phyloP scores from a whole-genome alignment of 1,140 invertebrate species.

The Megalopta genalis region DNA sequence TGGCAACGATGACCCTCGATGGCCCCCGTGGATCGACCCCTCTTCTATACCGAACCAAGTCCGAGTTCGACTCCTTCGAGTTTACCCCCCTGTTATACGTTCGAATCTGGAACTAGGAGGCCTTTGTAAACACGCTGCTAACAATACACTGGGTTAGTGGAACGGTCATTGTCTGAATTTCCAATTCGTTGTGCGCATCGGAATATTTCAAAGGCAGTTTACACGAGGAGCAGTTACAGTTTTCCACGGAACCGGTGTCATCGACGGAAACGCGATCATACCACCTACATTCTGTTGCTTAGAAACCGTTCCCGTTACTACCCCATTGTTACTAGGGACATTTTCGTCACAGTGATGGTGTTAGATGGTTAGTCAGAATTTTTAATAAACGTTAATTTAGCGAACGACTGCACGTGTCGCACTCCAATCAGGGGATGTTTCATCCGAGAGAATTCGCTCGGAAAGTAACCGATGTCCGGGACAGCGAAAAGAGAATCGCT shows the following conservation, averaged over 20 bases:
- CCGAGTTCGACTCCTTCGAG: too few relatives aligned
- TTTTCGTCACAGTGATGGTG: too few relatives aligned
- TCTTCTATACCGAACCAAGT: not conserved
- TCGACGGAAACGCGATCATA: too few relatives aligned
- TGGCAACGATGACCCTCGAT: slow-evolving; percentile 66
- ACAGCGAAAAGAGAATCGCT: slow-evolving; percentile 32
- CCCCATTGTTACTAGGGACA: too few relatives aligned
- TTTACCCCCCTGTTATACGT: not conserved
- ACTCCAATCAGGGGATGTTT: not conserved
- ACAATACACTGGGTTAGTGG: not conserved
- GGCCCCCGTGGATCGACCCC: slow-evolving; percentile 47
- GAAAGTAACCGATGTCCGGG: slow-evolving; percentile 22
- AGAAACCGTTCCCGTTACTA: too few relatives aligned
- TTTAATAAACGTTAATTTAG: slow-evolving; percentile 7
- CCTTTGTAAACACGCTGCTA: not conserved
- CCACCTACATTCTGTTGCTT: too few relatives aligned
- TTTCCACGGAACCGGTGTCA: not conserved
- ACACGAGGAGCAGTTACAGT: not conserved
- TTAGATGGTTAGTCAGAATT: too few relatives aligned
- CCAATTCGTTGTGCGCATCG: not conserved
- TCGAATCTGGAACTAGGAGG: slow-evolving; percentile 4
- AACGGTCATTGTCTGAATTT: slow-evolving; percentile 1
- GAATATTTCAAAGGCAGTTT: not conserved
- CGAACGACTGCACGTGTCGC: not conserved
- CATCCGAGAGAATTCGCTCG: slow-evolving; percentile 22